A percentile compares a stretch with the other conserved stretches of the same genome.
phyloP scores from a whole-genome alignment of 2,113 vertebrate species.

The Sus scrofa region T2T-Sscrofa CM000830.6:5043001-5043500 shows the following conservation, averaged over 20 bases:
- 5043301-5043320: background rate
- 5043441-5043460: no score
- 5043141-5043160: background rate
- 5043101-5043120: background rate
- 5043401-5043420: no score
- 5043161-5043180: background rate
- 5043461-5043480: no score
- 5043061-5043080: background rate
- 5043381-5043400: no score
- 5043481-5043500: no score
- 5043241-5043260: rapidly evolving
- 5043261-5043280: background rate
- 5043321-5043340: rapidly evolving
- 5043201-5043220: background rate
- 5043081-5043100: background rate
- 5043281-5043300: background rate
- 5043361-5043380: no score
- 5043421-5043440: no score
- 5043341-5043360: background rate
- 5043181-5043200: background rate
- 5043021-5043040: background rate
- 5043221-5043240: no score
- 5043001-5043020: background rate
- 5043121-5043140: background rate
- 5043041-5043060: background rate